A percentile compares a stretch with the other conserved stretches of the same genome.
phyloP scores from a whole-genome alignment of 2,113 vertebrate genomes.

The Ovibos moschatus region DNA sequence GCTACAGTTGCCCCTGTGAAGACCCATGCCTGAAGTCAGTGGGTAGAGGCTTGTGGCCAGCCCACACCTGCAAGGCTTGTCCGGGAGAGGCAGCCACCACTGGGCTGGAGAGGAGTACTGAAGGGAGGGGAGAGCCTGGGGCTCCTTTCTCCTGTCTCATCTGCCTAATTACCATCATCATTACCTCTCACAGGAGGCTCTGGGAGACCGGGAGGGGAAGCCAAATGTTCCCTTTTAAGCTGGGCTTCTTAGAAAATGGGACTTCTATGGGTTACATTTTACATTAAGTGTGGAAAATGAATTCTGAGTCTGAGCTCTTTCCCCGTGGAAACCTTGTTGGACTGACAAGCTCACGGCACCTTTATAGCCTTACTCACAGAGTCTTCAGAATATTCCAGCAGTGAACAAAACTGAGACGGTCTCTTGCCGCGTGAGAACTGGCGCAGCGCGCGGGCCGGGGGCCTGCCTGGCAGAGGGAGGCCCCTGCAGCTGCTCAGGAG shows the following conservation, averaged over 20 bases:
- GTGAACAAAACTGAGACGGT: conserved; percentile 71
- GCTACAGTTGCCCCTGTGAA: not conserved
- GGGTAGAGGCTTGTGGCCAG: not conserved
- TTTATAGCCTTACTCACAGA: conserved; percentile 81
- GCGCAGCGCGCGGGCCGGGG: fast-evolving
- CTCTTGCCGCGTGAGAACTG: conserved; percentile 13
- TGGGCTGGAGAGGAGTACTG: not conserved
- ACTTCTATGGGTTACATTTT: conserved; percentile 69
- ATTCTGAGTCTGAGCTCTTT: conserved; percentile 70
- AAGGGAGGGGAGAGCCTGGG: not conserved
- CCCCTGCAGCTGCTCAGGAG: not conserved
- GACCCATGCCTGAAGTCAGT: not conserved
- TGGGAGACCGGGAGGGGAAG: conserved; percentile 18
- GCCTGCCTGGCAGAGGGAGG: conserved; percentile 8
- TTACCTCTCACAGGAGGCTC: conserved; percentile 49
- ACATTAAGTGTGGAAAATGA: conserved; percentile 72
- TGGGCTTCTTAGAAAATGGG: conserved; percentile 62
- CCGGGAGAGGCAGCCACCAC: not conserved
- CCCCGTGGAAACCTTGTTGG: conserved; percentile 74
- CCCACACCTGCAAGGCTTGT: not conserved
- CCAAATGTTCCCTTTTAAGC: conserved; percentile 52
- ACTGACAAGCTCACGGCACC: conserved; percentile 77
- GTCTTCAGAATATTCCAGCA: conserved; percentile 80
- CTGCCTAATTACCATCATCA: not conserved
- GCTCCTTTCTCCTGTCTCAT: not conserved